phyloP scores from a whole-genome alignment of 2,888 invertebrate genomes.

The Teleogryllus oceanicus region DNA sequence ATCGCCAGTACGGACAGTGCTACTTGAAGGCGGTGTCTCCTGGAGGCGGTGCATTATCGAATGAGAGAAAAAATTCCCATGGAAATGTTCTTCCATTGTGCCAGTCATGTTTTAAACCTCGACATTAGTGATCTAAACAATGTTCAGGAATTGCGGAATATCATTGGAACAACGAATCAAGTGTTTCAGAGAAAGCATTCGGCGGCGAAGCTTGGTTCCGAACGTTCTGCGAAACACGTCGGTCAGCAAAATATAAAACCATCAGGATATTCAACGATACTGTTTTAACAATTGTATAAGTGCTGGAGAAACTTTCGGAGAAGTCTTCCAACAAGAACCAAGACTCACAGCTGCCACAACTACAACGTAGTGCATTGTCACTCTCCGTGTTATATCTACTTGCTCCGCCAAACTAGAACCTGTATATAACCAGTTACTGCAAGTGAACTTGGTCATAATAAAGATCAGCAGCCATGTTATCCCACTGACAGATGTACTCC shows the following conservation, averaged over 20 bases:
- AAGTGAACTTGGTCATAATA: constrained; percentile 19
- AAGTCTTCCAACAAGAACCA: constrained; percentile 19
- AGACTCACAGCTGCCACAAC: constrained; percentile 20
- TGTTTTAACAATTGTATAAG: not conserved
- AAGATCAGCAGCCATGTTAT: not conserved
- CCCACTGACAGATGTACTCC: constrained; percentile 20
- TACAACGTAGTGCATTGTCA: constrained; percentile 26
- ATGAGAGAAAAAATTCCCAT: too few species aligned
- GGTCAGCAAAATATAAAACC: constrained; percentile 9
- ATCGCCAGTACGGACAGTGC: too few species aligned
- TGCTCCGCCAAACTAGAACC: constrained; percentile 25
- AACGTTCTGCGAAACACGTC: constrained; percentile 3
- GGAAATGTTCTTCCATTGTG: too few species aligned
- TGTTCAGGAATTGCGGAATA: not conserved
- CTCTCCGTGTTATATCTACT: not conserved
- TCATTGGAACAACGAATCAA: not conserved
- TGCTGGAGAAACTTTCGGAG: not conserved
- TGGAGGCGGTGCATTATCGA: too few species aligned
- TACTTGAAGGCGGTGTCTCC: too few species aligned
- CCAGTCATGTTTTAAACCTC: too few species aligned
- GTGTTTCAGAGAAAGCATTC: not conserved
- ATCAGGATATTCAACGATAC: not conserved
- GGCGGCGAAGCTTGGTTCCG: not conserved
- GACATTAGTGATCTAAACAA: too few species aligned
- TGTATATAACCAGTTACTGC: constrained; percentile 18